These are phyloP conservation scores for Mormyrus lacerda DNA, from an alignment of 2,113 vertebrate species.

Conservation along the genomic window DNA sequence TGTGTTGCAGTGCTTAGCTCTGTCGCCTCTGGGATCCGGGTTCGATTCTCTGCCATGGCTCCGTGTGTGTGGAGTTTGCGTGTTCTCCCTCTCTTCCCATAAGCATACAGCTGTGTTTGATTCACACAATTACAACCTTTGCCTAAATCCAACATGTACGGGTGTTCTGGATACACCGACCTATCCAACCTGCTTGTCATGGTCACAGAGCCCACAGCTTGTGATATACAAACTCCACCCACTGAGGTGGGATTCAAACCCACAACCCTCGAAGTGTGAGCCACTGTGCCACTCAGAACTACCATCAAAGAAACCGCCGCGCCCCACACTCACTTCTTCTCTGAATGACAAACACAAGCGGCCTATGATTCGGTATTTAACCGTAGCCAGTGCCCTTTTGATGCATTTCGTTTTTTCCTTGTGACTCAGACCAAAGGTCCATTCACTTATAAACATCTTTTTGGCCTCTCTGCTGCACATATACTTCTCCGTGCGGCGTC, in stretches of 20 bases:
- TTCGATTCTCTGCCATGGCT: neutral
- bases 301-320: neutral
- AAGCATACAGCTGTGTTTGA: neutral
- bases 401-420: neutral
- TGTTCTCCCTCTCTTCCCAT: neutral
- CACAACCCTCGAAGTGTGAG: neutral
- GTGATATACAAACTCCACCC: neutral
- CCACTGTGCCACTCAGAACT: neutral
- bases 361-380: neutral
- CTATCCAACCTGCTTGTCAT: neutral
- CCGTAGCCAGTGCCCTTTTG: neutral
- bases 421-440: neutral
- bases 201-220: neutral
- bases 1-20: neutral
- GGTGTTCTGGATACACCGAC: neutral
- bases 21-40: neutral
- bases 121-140: neutral
- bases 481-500: constrained; percentile 7
- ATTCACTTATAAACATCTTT: neutral
- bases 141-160: neutral
- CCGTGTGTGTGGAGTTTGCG: neutral
- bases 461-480: neutral
- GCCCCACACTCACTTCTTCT: neutral
- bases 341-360: neutral
- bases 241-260: neutral